phyloP scores from a whole-genome alignment of 2,797 vertebrate genomes.

The Pantherophis vulpinus region DNA sequence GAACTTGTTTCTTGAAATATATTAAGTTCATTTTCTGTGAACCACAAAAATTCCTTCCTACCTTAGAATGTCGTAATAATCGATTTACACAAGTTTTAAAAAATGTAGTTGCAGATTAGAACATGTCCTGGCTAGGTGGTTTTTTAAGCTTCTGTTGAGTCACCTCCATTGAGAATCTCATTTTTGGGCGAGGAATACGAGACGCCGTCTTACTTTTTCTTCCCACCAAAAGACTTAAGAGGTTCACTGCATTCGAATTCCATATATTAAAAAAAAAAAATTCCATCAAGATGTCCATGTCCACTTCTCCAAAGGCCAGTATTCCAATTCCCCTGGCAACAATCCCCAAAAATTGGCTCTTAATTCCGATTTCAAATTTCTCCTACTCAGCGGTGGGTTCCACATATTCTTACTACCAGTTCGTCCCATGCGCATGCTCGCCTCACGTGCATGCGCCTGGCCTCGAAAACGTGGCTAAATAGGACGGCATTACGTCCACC shows the following conservation, averaged over 20 bases:
- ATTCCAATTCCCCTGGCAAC: not conserved
- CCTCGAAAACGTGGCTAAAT: too few species aligned
- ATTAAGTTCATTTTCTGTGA: not conserved
- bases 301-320: not conserved
- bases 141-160: not conserved
- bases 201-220: not conserved
- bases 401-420: too few species aligned
- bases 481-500: too few species aligned
- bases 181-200: too few species aligned
- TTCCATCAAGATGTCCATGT: not conserved
- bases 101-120: not conserved
- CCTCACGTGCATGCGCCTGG: too few species aligned
- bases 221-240: not conserved
- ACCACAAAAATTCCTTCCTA: not conserved
- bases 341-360: not conserved
- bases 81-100: not conserved
- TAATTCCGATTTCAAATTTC: not conserved
- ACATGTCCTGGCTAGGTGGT: not conserved
- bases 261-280: not conserved
- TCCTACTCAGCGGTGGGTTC: not conserved
- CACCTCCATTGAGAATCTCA: not conserved
- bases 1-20: not conserved
- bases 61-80: not conserved
- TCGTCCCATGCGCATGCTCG: too few species aligned
- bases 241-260: not conserved